Percentiles rank a stretch among this genome's conserved stretches.
Conservation (phyloP, 2,797 vertebrate species). For the Clarias platycephalus region DNA sequence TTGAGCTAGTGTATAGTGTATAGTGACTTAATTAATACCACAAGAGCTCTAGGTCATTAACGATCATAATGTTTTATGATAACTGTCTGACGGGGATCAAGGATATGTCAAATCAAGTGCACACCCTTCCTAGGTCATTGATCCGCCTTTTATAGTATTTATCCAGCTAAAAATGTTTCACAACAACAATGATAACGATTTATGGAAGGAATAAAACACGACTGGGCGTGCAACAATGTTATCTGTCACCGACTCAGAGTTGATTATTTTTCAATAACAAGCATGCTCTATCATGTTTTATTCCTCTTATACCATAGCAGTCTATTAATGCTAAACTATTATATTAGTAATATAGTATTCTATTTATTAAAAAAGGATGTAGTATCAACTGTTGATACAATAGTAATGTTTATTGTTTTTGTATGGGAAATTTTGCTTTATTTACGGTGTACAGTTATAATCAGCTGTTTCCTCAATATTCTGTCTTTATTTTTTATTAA, state of each 20-base stretch:
- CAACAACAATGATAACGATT: background rate
- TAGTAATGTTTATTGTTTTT: background rate
- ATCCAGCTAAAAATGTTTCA: background rate
- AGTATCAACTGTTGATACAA: background rate
- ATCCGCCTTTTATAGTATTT: background rate
- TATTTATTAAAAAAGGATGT: background rate
- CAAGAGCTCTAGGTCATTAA: background rate
- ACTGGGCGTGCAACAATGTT: background rate
- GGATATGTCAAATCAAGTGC: background rate
- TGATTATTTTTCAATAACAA: background rate
- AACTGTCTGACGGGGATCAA: background rate
- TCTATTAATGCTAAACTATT: background rate
- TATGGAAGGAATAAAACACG: background rate
- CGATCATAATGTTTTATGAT: background rate
- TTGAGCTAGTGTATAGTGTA: background rate
- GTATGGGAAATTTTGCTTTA: background rate
- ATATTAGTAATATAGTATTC: background rate
- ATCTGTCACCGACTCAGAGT: background rate
- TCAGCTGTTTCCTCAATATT: background rate
- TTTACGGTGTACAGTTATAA: background rate
- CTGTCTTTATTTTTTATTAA: background rate
- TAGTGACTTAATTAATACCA: background rate
- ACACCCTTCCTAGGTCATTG: slow-evolving; percentile 1
- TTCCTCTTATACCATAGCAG: background rate
- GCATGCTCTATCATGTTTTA: background rate